Base-by-base conservation (phyloP, 2,888 invertebrate species). In the Drosophila conformis region DNA sequence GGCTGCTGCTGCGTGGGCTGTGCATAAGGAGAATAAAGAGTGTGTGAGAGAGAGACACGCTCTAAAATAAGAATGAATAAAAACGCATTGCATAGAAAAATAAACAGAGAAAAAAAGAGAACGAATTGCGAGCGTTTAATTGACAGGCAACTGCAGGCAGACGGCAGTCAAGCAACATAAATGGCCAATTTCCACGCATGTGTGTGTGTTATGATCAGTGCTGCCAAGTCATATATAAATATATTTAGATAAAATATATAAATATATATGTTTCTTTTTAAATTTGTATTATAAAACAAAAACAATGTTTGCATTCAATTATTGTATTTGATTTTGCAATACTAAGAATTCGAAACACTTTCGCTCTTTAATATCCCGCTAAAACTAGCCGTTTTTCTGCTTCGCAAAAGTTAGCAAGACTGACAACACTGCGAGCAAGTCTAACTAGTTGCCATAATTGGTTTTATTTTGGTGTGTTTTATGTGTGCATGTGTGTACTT, bases 361-460 rank as follows among this genome's bases (percentile, higher is more conserved):
- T 46, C 21, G 46, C 21, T 46, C 46, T 46, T 25, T n/a, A 7
- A 29, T 40, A 40, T 40, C 21, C 38, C 57, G 27, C 29, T 29
- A 29, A 57, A 42, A 15, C 42, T 57, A 31, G 42, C 40, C 21
- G 21, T 42, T 57, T 56, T 42, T 40, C 35, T 38, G 40, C 5
- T 29, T 40, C 5, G 15, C 51, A 49, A 27, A 49, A 10, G 25
- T 27, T n/a, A n/a, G 29, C 56, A 57, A 15, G 21, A 57, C 40
- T 31, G 40, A 52, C 21, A 46, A 13, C 46, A 46, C 64, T 70
- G 54, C 36, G 58, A 72, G 56, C 72, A 70, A 76, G 71, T 75
- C 61, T 59, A 74, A 73, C 80, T 69, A 72, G 83, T 86, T 79
- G 60, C 71, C 67, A 70, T 77, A 83, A 70, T 86, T 81, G 77